A percentile compares a stretch with the other conserved stretches of the same genome.
These are phyloP conservation scores for Stomatorhinus ivindoensis DNA, from an alignment of 2,113 vertebrate species.

Conservation along the genomic window DNA sequence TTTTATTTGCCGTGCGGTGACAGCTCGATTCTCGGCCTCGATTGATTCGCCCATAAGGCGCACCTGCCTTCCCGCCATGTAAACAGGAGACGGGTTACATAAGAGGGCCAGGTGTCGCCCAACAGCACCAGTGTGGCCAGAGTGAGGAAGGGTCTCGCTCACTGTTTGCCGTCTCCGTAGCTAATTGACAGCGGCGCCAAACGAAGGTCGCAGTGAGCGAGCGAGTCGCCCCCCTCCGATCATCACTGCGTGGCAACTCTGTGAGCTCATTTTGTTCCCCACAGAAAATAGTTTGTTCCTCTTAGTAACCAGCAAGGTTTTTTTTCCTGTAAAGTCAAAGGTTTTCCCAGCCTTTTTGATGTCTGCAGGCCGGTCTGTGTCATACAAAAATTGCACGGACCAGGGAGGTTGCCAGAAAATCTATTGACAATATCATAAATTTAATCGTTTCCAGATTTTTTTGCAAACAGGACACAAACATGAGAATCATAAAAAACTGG, in stretches of 20 bases:
- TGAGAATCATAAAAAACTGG: background rate
- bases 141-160: background rate
- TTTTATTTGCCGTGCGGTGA: slow-evolving; percentile 1
- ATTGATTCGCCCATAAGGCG: slow-evolving; percentile 1
- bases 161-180: background rate
- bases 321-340: background rate
- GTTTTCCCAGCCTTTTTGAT: background rate
- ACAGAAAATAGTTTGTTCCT: background rate
- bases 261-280: background rate
- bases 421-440: background rate
- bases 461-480: background rate
- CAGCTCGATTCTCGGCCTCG: background rate
- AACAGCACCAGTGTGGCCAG: background rate
- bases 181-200: background rate
- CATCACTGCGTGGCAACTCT: background rate
- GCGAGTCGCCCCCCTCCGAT: background rate
- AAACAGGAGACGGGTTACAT: slow-evolving; percentile 20
- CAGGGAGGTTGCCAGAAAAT: too few relatives aligned
- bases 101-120: slow-evolving; percentile 4
- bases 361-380: background rate
- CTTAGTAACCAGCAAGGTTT: background rate
- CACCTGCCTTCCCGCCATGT: slow-evolving; percentile 17
- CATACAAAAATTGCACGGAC: background rate
- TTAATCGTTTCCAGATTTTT: background rate
- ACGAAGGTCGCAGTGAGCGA: background rate